Evolutionary conservation across 1,140 invertebrate genomes (phyloP).

Genomic region (Dreissena polymorpha): DNA sequence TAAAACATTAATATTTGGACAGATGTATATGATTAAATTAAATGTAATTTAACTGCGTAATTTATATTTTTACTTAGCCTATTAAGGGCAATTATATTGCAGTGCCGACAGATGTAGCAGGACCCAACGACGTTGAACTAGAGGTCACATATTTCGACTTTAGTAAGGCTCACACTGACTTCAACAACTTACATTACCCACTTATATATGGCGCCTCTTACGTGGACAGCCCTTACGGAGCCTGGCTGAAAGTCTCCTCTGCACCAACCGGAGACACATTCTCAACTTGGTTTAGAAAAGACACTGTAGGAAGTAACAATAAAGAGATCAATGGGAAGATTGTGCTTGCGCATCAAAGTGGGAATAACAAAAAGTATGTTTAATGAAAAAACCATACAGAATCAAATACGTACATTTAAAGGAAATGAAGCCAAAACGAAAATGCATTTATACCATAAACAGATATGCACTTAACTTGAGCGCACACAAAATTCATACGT

Average conservation of each 20-base stretch:
- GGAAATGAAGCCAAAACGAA: too few relatives aligned
- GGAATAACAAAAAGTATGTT: not conserved
- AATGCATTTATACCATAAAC: too few relatives aligned
- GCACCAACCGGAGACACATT: conserved; percentile 53
- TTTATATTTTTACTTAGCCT: not conserved
- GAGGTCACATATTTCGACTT: conserved; percentile 42
- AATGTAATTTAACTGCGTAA: not conserved
- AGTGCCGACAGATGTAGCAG: conserved; percentile 8
- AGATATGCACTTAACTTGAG: too few relatives aligned
- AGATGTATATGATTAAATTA: not conserved
- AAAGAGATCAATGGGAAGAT: not conserved
- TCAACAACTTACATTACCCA: conserved; percentile 37
- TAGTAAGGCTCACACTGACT: conserved; percentile 53
- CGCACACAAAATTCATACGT: too few relatives aligned
- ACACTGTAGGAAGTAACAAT: not conserved
- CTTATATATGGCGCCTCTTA: conserved; percentile 42
- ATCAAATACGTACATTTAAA: too few relatives aligned
- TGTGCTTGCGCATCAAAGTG: not conserved
- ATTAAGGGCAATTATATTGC: not conserved
- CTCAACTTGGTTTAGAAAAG: conserved; percentile 50
- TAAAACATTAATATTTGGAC: not conserved
- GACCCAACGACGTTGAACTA: conserved; percentile 26
- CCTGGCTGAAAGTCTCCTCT: conserved; percentile 53
- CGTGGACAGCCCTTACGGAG: conserved; percentile 61
- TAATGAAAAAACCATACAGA: too few relatives aligned